Conservation (phyloP, 1,140 invertebrate genomes). For the Hyposmocoma kahamanoa region DNA sequence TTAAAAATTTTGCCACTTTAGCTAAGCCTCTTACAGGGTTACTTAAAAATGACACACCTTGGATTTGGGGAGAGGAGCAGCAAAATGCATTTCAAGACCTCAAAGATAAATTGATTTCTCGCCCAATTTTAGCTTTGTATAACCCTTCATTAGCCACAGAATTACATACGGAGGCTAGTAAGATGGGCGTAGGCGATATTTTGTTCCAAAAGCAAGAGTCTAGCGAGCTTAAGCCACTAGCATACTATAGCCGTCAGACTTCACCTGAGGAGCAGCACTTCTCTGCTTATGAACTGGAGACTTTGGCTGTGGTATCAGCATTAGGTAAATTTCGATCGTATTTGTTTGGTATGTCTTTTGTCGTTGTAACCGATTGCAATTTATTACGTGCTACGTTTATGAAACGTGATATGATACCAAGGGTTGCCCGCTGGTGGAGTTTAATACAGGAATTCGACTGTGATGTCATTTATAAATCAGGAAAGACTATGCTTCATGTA, state of each 20-base stretch:
- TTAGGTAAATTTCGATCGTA: constrained; percentile 30
- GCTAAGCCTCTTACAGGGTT: constrained; percentile 19
- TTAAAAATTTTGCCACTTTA: constrained; percentile 24
- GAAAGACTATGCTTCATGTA: constrained; percentile 30
- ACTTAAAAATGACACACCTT: constrained; percentile 10
- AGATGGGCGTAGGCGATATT: constrained; percentile 8
- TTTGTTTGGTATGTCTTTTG: constrained; percentile 34
- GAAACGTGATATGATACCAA: constrained; percentile 26
- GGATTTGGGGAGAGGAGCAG: constrained; percentile 5
- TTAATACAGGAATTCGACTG: constrained; percentile 32
- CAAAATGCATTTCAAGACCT: constrained; percentile 4
- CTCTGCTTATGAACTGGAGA: constrained; percentile 50
- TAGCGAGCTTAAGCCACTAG: constrained; percentile 6
- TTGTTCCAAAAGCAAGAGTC: constrained; percentile 7
- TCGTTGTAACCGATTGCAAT: constrained; percentile 37
- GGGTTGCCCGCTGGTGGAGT: constrained; percentile 34
- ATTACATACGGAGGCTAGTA: constrained; percentile 12
- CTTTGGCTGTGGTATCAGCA: constrained; percentile 24
- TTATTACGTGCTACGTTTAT: constrained; percentile 20
- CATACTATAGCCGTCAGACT: constrained; percentile 21
- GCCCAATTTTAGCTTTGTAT: constrained; percentile 8
- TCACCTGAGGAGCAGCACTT: constrained; percentile 49
- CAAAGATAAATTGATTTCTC: neutral
- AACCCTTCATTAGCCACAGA: neutral
- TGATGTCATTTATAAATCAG: constrained; percentile 26